A percentile compares a stretch with the other conserved stretches of the same genome.
These are phyloP conservation scores for Aphidius colemani DNA, from an alignment of 2,888 invertebrate species.

Conservation along the genomic window DNA sequence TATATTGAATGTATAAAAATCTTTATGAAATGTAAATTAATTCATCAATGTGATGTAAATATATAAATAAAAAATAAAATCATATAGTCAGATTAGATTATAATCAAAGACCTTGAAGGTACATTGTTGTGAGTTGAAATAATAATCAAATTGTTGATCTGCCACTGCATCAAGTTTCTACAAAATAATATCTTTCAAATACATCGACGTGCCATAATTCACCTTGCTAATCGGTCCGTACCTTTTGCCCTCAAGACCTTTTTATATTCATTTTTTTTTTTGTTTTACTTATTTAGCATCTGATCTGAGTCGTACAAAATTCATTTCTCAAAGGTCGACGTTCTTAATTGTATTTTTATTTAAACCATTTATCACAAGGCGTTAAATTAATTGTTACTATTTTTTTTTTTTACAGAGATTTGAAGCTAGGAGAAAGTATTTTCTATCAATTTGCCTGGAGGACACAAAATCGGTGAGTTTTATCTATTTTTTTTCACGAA, in stretches of 20 bases:
- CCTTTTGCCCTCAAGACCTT: slow-evolving; percentile 6
- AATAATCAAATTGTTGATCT: slow-evolving; percentile 24
- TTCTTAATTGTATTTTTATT: too few relatives aligned
- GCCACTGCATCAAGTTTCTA: slow-evolving; percentile 12
- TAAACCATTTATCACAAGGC: too few relatives aligned
- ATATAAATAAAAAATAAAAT: slow-evolving; percentile 1
- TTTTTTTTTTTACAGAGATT: too few relatives aligned
- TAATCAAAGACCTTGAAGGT: slow-evolving; percentile 17
- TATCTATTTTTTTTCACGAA: too few relatives aligned
- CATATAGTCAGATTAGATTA: neutral
- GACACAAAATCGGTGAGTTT: too few relatives aligned
- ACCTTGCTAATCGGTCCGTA: slow-evolving; percentile 21
- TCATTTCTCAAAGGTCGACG: too few relatives aligned
- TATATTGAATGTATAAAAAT: neutral
- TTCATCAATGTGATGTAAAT: neutral
- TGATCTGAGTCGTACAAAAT: neutral
- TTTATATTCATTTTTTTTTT: too few relatives aligned
- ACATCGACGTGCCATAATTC: slow-evolving; percentile 18
- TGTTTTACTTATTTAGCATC: neutral
- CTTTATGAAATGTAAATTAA: neutral
- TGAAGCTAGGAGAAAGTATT: too few relatives aligned
- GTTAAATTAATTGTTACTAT: too few relatives aligned
- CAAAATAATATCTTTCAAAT: too few relatives aligned
- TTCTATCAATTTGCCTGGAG: too few relatives aligned
- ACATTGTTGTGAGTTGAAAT: neutral